Evolutionary conservation across 2,888 invertebrate genomes (phyloP).

Genomic region (Spicauda simplicius): DNA sequence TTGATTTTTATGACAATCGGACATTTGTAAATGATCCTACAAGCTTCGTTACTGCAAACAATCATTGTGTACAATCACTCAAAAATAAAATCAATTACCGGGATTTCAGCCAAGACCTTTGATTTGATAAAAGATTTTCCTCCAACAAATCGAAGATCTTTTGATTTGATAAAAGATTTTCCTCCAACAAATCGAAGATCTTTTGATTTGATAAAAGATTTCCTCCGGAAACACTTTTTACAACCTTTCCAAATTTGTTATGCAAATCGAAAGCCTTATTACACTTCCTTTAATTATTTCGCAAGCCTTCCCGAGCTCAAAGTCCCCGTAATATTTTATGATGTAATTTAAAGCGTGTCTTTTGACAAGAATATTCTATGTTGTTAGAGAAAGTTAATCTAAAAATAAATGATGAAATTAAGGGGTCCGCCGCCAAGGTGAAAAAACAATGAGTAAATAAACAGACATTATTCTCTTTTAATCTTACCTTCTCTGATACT

Average conservation of each 20-base stretch:
- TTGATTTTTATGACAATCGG: not conserved
- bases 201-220: constrained; percentile 68
- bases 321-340: constrained; percentile 72
- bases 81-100: constrained; percentile 16
- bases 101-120: constrained; percentile 25
- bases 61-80: not conserved
- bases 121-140: constrained; percentile 40
- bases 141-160: constrained; percentile 35
- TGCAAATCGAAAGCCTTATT: constrained; percentile 76
- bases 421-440: not conserved
- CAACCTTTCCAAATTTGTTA: constrained; percentile 69
- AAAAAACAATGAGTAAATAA: not conserved
- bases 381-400: constrained; percentile 26
- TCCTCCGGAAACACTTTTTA: constrained; percentile 60
- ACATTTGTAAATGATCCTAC: not conserved
- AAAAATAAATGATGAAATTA: constrained; percentile 18
- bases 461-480: not conserved
- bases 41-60: not conserved
- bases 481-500: too few relatives aligned
- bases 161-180: constrained; percentile 50
- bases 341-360: constrained; percentile 70
- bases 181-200: constrained; percentile 21
- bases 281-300: constrained; percentile 77
- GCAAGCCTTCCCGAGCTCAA: constrained; percentile 62
- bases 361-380: constrained; percentile 60